Conservation (phyloP, 1,140 invertebrate species). For the Homalodisca vitripennis region DNA sequence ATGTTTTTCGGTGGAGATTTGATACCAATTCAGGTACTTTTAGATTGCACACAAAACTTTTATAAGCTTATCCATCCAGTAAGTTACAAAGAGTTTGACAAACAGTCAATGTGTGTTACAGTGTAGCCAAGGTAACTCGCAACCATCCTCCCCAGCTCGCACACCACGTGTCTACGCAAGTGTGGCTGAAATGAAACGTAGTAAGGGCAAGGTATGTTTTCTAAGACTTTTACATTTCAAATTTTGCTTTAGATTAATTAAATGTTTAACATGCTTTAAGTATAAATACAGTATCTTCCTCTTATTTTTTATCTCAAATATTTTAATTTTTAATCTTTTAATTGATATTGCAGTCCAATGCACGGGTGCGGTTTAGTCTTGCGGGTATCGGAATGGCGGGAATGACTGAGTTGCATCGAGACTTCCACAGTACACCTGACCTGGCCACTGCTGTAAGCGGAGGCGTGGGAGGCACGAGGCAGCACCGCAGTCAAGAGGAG, state of each 20-base stretch:
- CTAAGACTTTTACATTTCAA: neutral
- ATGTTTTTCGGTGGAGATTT: too few relatives aligned
- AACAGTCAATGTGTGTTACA: neutral
- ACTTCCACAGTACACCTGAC: slow-evolving; percentile 88
- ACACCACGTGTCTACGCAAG: slow-evolving; percentile 83
- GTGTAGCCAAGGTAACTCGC: slow-evolving; percentile 48
- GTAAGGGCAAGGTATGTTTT: slow-evolving; percentile 66
- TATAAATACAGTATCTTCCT: too few relatives aligned
- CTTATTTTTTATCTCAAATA: too few relatives aligned
- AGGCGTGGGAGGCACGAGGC: slow-evolving; percentile 16
- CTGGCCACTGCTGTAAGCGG: slow-evolving; percentile 50
- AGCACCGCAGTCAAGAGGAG: slow-evolving; percentile 75
- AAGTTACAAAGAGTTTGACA: too few relatives aligned
- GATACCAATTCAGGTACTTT: too few relatives aligned
- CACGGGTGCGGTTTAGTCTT: slow-evolving; percentile 56
- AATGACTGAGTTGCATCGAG: slow-evolving; percentile 65
- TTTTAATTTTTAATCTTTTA: too few relatives aligned
- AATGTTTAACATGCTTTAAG: too few relatives aligned
- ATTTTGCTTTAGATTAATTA: too few relatives aligned
- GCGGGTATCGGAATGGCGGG: slow-evolving; percentile 42
- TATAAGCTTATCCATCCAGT: too few relatives aligned
- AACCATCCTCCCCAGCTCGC: slow-evolving; percentile 63
- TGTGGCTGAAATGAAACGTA: slow-evolving; percentile 92
- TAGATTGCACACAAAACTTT: too few relatives aligned
- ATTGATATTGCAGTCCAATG: slow-evolving; percentile 46